Evolutionary conservation across 2,113 vertebrate genomes (phyloP), one percentile per base, ranked within the genome.

Genomic region (Cyanoliseus patagonus): DNA sequence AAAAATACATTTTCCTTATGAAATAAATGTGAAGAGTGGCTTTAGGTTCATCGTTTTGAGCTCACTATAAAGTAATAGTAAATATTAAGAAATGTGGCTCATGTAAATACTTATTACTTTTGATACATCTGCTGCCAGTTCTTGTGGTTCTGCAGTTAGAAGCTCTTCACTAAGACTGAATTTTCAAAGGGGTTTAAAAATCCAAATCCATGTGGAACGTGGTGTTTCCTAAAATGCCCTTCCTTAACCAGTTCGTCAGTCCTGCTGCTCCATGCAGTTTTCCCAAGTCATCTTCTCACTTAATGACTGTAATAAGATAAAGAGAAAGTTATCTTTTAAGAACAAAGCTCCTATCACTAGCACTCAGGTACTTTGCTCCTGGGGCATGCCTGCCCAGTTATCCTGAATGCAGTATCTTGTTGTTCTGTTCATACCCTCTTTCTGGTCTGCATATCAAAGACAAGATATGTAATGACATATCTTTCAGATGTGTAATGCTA

Each of bases 121-220:
- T 0, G 0, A 4, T 62, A n/a, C 28, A 11, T 42, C 57, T 86
- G 11, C 39, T 63, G 55, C 33, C 25, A 47, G 3, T 31, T 80
- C 33, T 67, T 53, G 31, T 66, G 12, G 17, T 57, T 90, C 30
- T 77, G 39, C 49, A 83, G 31, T 69, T 7, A 0, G 15, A 41
- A 64, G 18, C 64, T 88, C 55, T 93, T 78, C 63, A 84, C 7
- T 33, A 78, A 55, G 20, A 35, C 1, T 61, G 73, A n/a, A 16
- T 77, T 83, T 92, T 90, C 55, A 86, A 33, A 66, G 41, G 41
- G 8, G 2, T 66, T 86, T 90, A 59, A 53, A 92, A 90, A 20
- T 39, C 13, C 23, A 68, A 44, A 86, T 83, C 52, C 5, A 8
- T 8, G 8, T 90, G 76, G 39, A 86, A 78, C 44, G 12, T 59